Percentiles rank a stretch among this genome's conserved stretches.
Evolutionary conservation across 2,888 invertebrate genomes (phyloP).

Genomic region (Drosophila histrio): DNA sequence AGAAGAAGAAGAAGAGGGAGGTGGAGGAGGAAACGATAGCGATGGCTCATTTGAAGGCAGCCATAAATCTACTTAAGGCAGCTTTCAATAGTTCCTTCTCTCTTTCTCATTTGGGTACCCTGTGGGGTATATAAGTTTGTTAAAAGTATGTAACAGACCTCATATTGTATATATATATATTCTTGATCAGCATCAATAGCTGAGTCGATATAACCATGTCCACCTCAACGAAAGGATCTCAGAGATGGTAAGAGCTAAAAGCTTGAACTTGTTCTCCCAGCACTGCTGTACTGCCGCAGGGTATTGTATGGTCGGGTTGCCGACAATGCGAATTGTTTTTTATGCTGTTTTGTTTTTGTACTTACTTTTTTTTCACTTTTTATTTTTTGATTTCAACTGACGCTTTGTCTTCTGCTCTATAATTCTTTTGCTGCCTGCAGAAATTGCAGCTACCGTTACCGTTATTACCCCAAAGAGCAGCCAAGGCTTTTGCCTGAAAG

Average conservation of each 20-base stretch:
- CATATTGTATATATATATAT: no score
- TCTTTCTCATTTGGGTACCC: no score
- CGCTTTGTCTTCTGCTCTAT: conserved; percentile 49
- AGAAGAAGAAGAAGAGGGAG: neutral
- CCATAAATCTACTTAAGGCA: conserved; percentile 76
- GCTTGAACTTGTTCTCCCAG: no score
- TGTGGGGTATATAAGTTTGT: no score
- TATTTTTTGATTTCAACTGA: conserved; percentile 32
- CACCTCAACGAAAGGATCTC: no score
- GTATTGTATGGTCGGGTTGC: no score
- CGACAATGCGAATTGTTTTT: no score
- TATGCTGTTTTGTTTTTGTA: conserved; percentile 17
- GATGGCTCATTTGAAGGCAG: conserved; percentile 59
- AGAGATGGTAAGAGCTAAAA: no score
- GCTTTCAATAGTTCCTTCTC: conserved; percentile 64
- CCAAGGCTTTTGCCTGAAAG: conserved; percentile 26
- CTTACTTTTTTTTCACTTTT: conserved; percentile 8
- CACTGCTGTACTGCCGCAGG: no score
- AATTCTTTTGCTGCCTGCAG: conserved; percentile 40
- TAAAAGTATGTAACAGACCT: no score
- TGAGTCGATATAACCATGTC: no score
- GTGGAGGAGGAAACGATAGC: conserved; percentile 18
- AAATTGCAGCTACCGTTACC: conserved; percentile 41
- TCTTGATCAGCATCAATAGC: no score
- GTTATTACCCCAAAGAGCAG: conserved; percentile 36